Percentiles rank a stretch among this genome's conserved stretches.
phyloP scores from a whole-genome alignment of 2,888 invertebrate genomes.

The Stenoptilia bipunctidactyla region DNA sequence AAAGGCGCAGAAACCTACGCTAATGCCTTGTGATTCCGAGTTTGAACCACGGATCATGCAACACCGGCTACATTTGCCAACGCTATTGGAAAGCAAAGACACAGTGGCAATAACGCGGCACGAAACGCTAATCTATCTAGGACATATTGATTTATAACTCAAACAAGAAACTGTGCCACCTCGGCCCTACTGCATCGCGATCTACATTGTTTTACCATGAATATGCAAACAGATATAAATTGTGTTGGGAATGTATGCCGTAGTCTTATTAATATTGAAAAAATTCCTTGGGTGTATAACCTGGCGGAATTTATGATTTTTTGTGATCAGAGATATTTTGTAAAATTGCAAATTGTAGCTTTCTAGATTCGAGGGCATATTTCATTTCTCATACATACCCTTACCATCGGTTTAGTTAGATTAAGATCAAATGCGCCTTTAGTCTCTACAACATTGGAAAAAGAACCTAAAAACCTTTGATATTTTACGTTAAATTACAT shows the following conservation, averaged over 20 bases:
- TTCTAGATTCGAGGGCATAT: too few species aligned
- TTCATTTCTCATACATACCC: too few species aligned
- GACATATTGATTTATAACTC: conserved; percentile 61
- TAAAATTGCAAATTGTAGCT: too few species aligned
- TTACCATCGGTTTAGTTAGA: too few species aligned
- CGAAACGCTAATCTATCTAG: conserved; percentile 57
- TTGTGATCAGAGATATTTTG: too few species aligned
- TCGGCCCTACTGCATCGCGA: conserved; percentile 51
- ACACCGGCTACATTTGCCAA: conserved; percentile 40
- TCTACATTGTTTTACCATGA: conserved; percentile 54
- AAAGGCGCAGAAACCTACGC: neutral
- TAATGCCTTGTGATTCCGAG: neutral
- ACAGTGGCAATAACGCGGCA: conserved; percentile 36
- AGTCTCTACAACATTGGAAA: too few species aligned
- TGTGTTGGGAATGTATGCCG: neutral
- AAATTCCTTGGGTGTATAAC: too few species aligned
- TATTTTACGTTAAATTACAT: too few species aligned
- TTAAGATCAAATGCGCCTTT: too few species aligned
- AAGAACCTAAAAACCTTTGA: too few species aligned
- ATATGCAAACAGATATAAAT: conserved; percentile 37
- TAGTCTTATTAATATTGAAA: neutral
- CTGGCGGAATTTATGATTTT: too few species aligned
- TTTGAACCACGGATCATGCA: conserved; percentile 2
- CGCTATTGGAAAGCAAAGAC: conserved; percentile 51
- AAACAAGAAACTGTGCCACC: conserved; percentile 63